Conservation (phyloP, 2,888 invertebrate species). For the Leptinotarsa tumamoca region DNA sequence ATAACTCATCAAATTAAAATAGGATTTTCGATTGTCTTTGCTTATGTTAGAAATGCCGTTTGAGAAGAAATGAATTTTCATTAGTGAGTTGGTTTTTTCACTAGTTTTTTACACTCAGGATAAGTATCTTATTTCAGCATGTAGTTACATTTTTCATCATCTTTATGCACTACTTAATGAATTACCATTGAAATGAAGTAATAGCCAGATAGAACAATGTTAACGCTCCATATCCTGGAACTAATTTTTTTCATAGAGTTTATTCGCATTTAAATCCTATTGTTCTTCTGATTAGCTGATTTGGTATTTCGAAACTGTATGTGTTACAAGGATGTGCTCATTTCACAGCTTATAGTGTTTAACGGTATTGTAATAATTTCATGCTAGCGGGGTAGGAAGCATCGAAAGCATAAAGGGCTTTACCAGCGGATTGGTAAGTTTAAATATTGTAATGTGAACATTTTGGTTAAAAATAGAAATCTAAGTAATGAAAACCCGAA, state of each 20-base stretch:
- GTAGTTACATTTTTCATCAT: background rate
- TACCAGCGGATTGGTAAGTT: conserved; percentile 84
- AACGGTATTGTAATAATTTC: conserved; percentile 64
- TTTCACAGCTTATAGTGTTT: background rate
- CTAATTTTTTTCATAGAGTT: conserved; percentile 27
- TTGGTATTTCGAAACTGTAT: conserved; percentile 6
- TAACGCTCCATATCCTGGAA: conserved; percentile 31
- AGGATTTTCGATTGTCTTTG: too few relatives aligned
- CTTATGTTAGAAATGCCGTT: too few relatives aligned
- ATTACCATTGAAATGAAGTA: background rate
- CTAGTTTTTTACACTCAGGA: too few relatives aligned
- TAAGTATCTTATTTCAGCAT: too few relatives aligned
- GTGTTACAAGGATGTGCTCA: conserved; percentile 9
- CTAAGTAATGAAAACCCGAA: conserved; percentile 11
- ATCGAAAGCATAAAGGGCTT: conserved; percentile 79
- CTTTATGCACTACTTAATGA: background rate
- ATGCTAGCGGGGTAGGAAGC: conserved; percentile 79
- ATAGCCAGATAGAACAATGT: conserved; percentile 21
- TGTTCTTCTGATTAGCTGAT: conserved; percentile 29
- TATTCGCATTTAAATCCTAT: conserved; percentile 22
- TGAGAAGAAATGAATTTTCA: too few relatives aligned
- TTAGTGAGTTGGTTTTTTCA: too few relatives aligned
- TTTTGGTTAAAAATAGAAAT: conserved; percentile 13
- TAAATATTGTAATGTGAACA: background rate
- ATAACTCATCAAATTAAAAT: too few relatives aligned